Evolutionary conservation across 2,888 invertebrate genomes (phyloP), one percentile per base, ranked within the genome.

Genomic region (Sinelater perroti): DNA sequence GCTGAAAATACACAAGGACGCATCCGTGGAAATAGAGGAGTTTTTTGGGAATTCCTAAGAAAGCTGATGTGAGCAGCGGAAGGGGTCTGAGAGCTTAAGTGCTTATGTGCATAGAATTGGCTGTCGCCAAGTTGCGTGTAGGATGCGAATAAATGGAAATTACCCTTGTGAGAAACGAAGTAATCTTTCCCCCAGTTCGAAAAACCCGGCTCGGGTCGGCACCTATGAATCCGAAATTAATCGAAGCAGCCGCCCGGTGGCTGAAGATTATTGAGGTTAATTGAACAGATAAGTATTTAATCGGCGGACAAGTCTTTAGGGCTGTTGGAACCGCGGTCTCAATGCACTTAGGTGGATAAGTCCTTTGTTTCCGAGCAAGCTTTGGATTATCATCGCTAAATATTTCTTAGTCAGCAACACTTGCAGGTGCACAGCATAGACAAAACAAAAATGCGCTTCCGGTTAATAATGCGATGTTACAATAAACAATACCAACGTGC

Each of bases 31-130:
- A 44, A 44, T 13, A 44, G 44, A 44, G 30, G 28, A 44, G 28
- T 44, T 44, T 44, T 44, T 44, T 42, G 51, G 20, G 51, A 51
- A 51, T 51, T 51, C 42, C 18, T 30, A 42, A 51, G 21, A 51
- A 10, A 24, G 8, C 20, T 40, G 30, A 50, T 36, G 42, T 40
- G 51, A 51, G 21, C 18, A 51, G 16, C 40, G 40, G 36, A 50
- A 26, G 36, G 36, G 24, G 30, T 38, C 40, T 42, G 26, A 31
- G 16, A 42, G 51, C 51, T 51, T 51, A 51, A 51, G 31, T 42
- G 40, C 30, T 51, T 51, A 51, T 42, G 38, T 40, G 51, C 51
- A 51, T 42, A 21, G 24, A 51, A 51, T 51, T 51, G 51, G 33
- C 38, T 51, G 33, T 26, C 42, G 36, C 42, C 40, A 31, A 51